Conservation (phyloP, 2,797 vertebrate genomes). For the Sebastes nivosus region DNA sequence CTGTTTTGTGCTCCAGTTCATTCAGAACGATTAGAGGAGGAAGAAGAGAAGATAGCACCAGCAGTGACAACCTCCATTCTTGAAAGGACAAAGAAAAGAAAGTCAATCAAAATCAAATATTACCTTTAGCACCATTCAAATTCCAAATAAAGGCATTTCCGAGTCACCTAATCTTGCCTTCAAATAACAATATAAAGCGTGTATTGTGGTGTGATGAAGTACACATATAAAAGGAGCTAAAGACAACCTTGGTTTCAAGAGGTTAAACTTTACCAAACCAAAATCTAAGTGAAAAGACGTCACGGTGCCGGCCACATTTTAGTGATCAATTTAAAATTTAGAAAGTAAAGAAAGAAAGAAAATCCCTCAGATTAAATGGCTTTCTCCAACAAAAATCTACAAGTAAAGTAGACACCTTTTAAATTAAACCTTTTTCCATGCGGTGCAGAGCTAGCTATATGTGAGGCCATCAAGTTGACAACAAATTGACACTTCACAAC, state of each 20-base stretch:
- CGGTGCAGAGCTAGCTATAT: not conserved
- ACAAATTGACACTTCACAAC: slow-evolving; percentile 54
- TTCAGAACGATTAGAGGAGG: not conserved
- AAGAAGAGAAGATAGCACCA: not conserved
- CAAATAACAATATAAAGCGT: not conserved
- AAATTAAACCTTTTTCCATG: not conserved
- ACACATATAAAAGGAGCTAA: not conserved
- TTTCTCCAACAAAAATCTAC: not conserved
- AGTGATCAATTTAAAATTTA: not conserved
- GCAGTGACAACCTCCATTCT: not conserved
- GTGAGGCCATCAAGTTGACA: slow-evolving; percentile 57
- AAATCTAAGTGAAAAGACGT: not conserved
- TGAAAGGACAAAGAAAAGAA: not conserved
- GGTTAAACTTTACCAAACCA: not conserved
- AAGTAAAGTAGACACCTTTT: not conserved
- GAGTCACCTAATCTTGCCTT: not conserved
- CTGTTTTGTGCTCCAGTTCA: not conserved
- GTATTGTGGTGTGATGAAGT: not conserved
- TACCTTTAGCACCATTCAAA: not conserved
- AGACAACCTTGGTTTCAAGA: not conserved
- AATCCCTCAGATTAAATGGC: not conserved
- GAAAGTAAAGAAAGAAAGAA: not conserved
- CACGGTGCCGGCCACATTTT: not conserved
- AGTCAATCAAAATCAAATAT: not conserved
- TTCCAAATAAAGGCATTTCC: not conserved